These are phyloP conservation scores for Montipora sp. DNA, from an alignment of 64 coral and sea anemone species.

Conservation along the genomic window DNA sequence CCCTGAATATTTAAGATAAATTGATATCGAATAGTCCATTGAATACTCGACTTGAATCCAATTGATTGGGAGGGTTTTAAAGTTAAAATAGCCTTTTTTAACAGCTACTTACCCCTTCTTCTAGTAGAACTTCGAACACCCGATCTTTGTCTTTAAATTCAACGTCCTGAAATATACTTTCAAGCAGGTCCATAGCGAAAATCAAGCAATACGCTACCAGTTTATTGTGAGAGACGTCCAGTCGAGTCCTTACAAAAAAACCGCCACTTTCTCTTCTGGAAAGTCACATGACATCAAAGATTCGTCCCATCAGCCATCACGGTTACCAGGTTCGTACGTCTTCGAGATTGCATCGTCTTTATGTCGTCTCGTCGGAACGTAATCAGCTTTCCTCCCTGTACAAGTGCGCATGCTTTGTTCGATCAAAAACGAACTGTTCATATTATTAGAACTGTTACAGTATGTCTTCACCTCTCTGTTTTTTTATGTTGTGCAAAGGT, in stretches of 20 bases:
- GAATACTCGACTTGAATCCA: too few species aligned
- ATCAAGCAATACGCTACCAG: too few species aligned
- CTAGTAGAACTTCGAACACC: neutral
- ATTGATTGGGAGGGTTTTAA: too few species aligned
- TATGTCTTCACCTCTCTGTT: constrained; percentile 1
- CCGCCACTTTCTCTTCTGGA: neutral
- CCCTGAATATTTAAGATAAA: too few species aligned
- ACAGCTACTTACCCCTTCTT: constrained; percentile 1
- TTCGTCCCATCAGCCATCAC: neutral
- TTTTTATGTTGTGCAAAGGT: constrained; percentile 24
- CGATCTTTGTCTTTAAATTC: constrained; percentile 15
- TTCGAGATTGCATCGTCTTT: neutral
- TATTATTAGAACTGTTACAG: neutral
- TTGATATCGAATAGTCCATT: too few species aligned
- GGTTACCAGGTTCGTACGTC: neutral
- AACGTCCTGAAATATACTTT: neutral
- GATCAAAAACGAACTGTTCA: too few species aligned
- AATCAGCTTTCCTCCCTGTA: neutral
- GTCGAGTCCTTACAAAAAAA: neutral
- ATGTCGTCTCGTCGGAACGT: neutral
- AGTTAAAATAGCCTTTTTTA: neutral
- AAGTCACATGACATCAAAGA: constrained; percentile 7
- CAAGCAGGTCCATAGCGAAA: neutral
- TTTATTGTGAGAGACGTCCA: too few species aligned
- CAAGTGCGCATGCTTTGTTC: neutral